Conservation (phyloP, 2,797 vertebrate species). For the Xerus rutilus region DNA sequence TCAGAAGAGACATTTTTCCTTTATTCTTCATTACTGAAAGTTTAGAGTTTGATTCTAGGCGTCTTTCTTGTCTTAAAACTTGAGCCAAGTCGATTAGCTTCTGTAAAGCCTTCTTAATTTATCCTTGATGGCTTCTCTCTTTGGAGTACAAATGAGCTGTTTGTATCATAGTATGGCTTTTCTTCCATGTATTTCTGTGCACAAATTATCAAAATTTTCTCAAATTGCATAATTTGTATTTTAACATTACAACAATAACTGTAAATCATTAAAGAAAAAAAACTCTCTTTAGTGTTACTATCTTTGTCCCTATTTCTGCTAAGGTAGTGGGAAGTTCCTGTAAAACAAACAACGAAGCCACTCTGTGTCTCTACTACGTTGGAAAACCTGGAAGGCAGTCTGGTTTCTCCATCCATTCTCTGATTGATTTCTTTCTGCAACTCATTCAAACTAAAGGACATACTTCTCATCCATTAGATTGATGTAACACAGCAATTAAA, state of each 20-base stretch:
- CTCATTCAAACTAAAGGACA: background rate
- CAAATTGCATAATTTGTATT: background rate
- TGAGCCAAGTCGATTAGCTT: background rate
- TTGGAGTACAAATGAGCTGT: background rate
- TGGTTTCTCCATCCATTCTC: slow-evolving; percentile 27
- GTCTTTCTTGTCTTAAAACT: background rate
- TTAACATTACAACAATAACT: background rate
- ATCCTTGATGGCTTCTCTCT: background rate
- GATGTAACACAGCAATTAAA: slow-evolving; percentile 10
- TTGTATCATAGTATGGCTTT: background rate
- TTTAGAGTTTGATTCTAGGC: background rate
- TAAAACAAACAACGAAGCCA: slow-evolving; percentile 5
- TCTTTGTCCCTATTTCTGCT: background rate
- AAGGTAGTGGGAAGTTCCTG: background rate
- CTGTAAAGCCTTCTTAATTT: background rate
- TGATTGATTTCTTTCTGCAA: slow-evolving; percentile 44
- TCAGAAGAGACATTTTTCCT: background rate
- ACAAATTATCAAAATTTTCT: background rate
- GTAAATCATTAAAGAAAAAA: background rate
- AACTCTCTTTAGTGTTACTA: background rate
- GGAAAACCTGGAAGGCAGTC: slow-evolving; percentile 42
- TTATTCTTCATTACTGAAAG: background rate
- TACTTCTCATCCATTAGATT: slow-evolving; percentile 17
- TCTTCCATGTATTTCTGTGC: background rate
- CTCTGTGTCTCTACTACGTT: background rate